Evolutionary conservation across 2,113 vertebrate genomes (phyloP).

Genomic region (Ia io): DNA sequence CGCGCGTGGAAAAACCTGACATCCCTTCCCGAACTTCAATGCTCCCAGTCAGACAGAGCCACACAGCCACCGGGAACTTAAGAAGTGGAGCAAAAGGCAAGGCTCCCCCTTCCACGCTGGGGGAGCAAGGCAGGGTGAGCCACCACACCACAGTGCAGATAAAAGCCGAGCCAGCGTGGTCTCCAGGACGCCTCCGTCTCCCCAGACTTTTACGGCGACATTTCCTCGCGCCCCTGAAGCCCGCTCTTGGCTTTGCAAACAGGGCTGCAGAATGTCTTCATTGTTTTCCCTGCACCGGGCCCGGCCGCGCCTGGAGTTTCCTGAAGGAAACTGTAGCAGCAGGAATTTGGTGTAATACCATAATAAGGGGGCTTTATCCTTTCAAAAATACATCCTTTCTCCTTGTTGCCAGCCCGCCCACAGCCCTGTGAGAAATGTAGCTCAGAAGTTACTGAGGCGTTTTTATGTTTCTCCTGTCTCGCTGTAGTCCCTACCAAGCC

Average conservation of each 20-base stretch:
- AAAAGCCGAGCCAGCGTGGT: not conserved
- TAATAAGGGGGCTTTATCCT: constrained; percentile 48
- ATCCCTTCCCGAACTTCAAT: not conserved
- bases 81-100: not conserved
- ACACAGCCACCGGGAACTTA: not conserved
- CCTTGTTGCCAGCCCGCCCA: constrained; percentile 37
- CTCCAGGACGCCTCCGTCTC: not conserved
- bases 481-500: not conserved
- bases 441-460: not conserved
- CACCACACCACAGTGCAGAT: fast-evolving
- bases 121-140: not conserved
- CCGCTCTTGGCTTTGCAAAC: constrained; percentile 31
- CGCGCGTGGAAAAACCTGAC: not conserved
- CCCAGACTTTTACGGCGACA: not conserved
- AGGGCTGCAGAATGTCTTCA: constrained; percentile 17
- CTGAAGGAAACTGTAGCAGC: constrained; percentile 19
- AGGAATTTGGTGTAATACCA: constrained; percentile 19
- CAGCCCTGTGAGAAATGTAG: constrained; percentile 2
- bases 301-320: not conserved
- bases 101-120: not conserved
- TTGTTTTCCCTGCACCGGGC: not conserved
- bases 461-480: not conserved
- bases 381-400: constrained; percentile 62
- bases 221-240: not conserved
- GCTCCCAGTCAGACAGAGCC: not conserved